Evolutionary conservation across 2,888 invertebrate species (phyloP).

Genomic region (Mylabris sibirica): DNA sequence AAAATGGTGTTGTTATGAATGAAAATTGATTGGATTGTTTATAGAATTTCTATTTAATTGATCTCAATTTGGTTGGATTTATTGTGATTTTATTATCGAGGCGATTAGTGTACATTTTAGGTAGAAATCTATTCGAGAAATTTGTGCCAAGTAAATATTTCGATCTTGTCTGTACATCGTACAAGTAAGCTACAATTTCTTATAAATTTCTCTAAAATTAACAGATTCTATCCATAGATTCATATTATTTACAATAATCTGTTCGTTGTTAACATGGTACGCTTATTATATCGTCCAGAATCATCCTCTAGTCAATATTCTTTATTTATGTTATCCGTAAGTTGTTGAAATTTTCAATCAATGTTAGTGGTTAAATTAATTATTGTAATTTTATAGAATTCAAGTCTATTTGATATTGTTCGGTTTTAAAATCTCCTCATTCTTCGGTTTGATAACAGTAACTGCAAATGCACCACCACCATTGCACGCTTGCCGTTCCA

Average conservation of each 20-base stretch:
- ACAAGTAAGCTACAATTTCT: constrained; percentile 6
- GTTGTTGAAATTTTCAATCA: constrained; percentile 58
- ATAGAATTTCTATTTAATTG: constrained; percentile 95
- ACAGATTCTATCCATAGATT: constrained; percentile 64
- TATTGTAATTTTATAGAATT: constrained; percentile 64
- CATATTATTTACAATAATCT: constrained; percentile 68
- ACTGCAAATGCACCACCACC: constrained; percentile 62
- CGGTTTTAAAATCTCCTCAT: constrained; percentile 78
- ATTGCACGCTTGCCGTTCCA: constrained; percentile 79
- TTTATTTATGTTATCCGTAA: constrained; percentile 91
- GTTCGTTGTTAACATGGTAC: constrained; percentile 72
- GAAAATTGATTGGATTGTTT: constrained; percentile 53
- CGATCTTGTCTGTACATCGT: constrained; percentile 35
- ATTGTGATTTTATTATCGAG: constrained; percentile 82
- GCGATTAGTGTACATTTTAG: constrained; percentile 72
- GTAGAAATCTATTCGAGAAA: constrained; percentile 51
- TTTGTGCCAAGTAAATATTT: constrained; percentile 45
- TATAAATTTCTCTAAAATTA: background rate
- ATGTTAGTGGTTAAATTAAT: too few relatives aligned
- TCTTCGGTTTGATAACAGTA: constrained; percentile 70
- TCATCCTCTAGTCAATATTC: constrained; percentile 79
- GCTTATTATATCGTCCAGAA: constrained; percentile 76
- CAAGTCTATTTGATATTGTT: constrained; percentile 83
- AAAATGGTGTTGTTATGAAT: constrained; percentile 20
- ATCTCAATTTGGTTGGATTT: constrained; percentile 84